Base-by-base conservation (phyloP, 1,140 invertebrate species). In the Anastrepha obliqua region DNA sequence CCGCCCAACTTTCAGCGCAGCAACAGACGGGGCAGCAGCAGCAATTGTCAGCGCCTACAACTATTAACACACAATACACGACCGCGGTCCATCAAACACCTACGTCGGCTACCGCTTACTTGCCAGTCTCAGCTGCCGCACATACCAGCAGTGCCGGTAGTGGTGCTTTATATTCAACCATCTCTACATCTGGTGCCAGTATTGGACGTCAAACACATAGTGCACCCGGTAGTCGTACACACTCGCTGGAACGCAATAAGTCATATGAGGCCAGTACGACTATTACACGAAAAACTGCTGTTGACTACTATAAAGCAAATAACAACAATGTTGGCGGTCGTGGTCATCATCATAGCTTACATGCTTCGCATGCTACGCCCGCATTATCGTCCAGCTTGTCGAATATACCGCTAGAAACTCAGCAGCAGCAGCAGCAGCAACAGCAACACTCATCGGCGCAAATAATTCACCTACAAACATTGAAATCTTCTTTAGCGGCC, bases 231-330 rank as follows among this genome's bases (percentile, higher is more conserved):
- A 92, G 90, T 86, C 90, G 92, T 65, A 86, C 92, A 4, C 89
- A 91, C 7, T 92, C 91, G 7, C 85, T 93, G 64, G 92, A 93
- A 51, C 90, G 92, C 11, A 93, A 93, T n/a, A 81, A 81, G 59
- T 89, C 90, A 42, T 70, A 89, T 58, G 87, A 88, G 70, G 65
- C 47, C 74, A 81, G 51, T 8, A 81, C 86, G n/a, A 85, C 87
- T 55, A 87, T 89, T 8, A 85, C 81, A 86, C 86, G 70, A 2
- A 87, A 89, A 86, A 67, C 39, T 42, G 74, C 81, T 44, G 87
- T 78, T 8, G 85, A 87, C 55, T 89, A 81, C n/a, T 81, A 81
- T 42, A 81, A 81, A 81, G n/a, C 74, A 11, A 81, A 81, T 55
- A 81, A 42, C 20, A 81, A 47, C 20, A 20, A n/a, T 20, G 67